Conservation (phyloP, 2,888 invertebrate species). For the Phymatocera aterrima region DNA sequence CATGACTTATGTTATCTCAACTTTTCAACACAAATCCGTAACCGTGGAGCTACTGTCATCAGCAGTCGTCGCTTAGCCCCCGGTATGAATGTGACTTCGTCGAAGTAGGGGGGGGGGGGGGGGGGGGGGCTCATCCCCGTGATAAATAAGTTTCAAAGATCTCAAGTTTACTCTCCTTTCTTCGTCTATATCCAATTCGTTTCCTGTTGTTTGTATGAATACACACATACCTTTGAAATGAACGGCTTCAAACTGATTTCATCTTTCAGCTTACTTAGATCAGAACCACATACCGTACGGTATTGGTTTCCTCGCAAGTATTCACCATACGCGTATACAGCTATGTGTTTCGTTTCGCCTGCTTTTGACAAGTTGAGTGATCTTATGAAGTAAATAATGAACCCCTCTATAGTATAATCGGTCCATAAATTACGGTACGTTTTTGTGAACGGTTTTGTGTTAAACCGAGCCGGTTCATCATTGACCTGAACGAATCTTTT, state of each 20-base stretch:
- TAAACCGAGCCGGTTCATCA: neutral
- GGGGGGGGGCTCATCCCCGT: neutral
- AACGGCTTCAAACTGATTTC: neutral
- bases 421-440: neutral
- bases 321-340: neutral
- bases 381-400: neutral
- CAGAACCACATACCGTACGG: too few relatives aligned
- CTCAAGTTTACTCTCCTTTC: too few relatives aligned
- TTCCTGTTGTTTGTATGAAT: neutral
- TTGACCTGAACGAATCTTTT: neutral
- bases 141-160: slow-evolving; percentile 17
- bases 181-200: neutral
- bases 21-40: slow-evolving; percentile 5
- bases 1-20: neutral
- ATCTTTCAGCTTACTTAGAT: neutral
- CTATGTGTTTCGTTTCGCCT: neutral
- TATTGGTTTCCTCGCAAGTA: neutral
- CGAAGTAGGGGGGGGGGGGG: neutral
- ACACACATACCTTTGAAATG: neutral
- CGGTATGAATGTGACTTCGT: slow-evolving; percentile 1
- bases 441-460: neutral
- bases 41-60: neutral
- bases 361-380: neutral
- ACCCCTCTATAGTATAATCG: neutral
- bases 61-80: slow-evolving; percentile 19